Evolutionary conservation across 1,140 invertebrate genomes (phyloP), one percentile per base, ranked within the genome.

Genomic region (Anagrus nilaparvatae): DNA sequence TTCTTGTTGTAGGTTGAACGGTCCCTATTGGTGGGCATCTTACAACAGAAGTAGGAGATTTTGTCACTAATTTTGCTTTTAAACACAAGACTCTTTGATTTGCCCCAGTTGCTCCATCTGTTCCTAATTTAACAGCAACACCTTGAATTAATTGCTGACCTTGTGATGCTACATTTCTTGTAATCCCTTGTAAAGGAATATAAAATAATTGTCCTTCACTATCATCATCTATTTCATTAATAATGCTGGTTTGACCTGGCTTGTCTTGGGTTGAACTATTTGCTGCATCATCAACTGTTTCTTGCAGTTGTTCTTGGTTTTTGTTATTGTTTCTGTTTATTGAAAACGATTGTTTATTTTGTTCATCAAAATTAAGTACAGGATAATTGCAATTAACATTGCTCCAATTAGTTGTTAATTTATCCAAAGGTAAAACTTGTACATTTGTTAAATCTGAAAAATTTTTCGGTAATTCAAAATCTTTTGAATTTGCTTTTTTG

Each of bases 41-140:
- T 19, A 54, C 67, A 40, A 60, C 58, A 18, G 70, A 65, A 1
- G 69, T 60, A 4, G 74, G 70, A 9, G 76, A 72, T 56, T 79
- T 78, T 0, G 76, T 79, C 4, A 80, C 77, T n/a, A 81, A 46
- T 41, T 80, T 81, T 2, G 79, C 78, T 35, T 76, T 70, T 61
- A 81, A 71, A n/a, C n/a, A n/a, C 2, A 81, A 70, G 8, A 81
- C 74, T 42, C 73, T 67, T 36, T 76, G 76, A 53, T 77, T 78
- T 5, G 75, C 73, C 10, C 75, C 75, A 23, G 68, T 72, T 5
- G 72, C 69, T 13, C 75, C 77, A 49, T 80, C 74, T 0, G 76
- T 75, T 9, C 75, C 78, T 16, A 81, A 55, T 52, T 81, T 81
- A 3, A 79, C 76, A 2, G 77, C 76, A 1, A 81, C 77, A 3